Conservation (phyloP, 2,113 vertebrate species). For the Tetrao urogallus region DNA sequence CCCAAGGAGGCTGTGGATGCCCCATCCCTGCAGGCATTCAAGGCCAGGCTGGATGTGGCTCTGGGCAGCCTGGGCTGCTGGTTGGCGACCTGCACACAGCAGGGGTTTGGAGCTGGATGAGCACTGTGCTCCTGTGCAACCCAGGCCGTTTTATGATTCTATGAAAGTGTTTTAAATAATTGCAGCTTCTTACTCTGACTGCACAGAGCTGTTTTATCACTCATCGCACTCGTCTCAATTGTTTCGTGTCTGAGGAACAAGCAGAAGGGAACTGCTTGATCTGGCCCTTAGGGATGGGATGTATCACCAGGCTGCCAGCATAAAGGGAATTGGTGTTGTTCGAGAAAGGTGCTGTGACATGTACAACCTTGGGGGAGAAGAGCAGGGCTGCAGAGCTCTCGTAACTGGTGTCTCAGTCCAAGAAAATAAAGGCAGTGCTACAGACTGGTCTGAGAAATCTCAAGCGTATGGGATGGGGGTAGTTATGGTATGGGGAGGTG, state of each 20-base stretch:
- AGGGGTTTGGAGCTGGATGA: too few species aligned
- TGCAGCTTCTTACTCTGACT: not conserved
- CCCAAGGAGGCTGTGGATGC: too few species aligned
- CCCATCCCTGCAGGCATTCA: too few species aligned
- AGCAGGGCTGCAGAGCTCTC: fast-evolving
- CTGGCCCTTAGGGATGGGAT: fast-evolving
- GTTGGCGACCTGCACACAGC: too few species aligned
- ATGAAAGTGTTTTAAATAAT: too few species aligned
- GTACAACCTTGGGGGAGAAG: not conserved
- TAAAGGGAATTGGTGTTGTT: fast-evolving
- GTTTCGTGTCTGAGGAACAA: not conserved
- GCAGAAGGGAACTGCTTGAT: not conserved
- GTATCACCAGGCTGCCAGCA: not conserved
- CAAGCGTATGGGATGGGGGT: fast-evolving
- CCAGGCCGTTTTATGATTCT: too few species aligned
- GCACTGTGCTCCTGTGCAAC: too few species aligned
- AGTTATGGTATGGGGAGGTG: not conserved
- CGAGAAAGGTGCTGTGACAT: not conserved
- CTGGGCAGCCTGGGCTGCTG: too few species aligned
- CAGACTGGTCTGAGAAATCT: too few species aligned
- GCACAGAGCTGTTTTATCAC: not conserved
- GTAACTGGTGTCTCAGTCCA: fast-evolving
- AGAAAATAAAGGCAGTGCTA: not conserved
- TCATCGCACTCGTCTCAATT: fast-evolving
- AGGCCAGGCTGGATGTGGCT: too few species aligned